A percentile compares a stretch with the other conserved stretches of the same genome.
These are phyloP conservation scores for Numenius arquata DNA, from an alignment of 2,113 vertebrate species.

Conservation along the genomic window DNA sequence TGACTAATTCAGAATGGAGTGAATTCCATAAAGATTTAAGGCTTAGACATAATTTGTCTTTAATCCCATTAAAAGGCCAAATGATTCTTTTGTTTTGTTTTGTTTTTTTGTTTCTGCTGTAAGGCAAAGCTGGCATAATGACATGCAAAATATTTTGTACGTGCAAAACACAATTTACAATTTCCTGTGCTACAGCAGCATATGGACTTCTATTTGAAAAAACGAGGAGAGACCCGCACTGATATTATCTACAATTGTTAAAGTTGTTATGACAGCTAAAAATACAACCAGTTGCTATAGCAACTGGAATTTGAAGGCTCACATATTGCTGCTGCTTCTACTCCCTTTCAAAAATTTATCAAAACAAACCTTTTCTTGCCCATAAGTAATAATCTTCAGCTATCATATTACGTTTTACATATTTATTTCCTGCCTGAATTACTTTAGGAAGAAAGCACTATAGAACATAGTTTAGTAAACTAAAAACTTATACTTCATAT, in stretches of 20 bases:
- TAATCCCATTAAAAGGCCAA: not conserved
- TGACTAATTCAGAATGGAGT: not conserved
- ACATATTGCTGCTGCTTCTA: not conserved
- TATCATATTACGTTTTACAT: not conserved
- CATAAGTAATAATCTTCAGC: not conserved
- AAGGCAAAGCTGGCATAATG: not conserved
- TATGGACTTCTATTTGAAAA: not conserved
- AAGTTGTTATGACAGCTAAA: slow-evolving; percentile 40
- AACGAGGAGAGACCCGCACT: not conserved
- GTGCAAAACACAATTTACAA: not conserved
- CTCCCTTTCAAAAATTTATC: slow-evolving; percentile 13
- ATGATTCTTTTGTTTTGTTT: not conserved
- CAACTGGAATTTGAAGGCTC: slow-evolving; percentile 21
- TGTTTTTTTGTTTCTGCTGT: accelerated
- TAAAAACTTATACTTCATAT: not conserved
- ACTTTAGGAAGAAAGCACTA: not conserved
- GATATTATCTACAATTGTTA: not conserved
- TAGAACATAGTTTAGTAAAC: not conserved
- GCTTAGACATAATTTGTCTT: not conserved
- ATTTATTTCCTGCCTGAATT: not conserved
- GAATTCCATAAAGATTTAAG: not conserved
- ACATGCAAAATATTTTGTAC: not conserved
- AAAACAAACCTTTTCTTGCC: not conserved
- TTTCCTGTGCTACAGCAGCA: not conserved
- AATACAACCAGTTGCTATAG: slow-evolving; percentile 62